These are phyloP conservation scores for Neoscelio sp. DNA, from an alignment of 2,888 invertebrate genomes.

Conservation along the genomic window DNA sequence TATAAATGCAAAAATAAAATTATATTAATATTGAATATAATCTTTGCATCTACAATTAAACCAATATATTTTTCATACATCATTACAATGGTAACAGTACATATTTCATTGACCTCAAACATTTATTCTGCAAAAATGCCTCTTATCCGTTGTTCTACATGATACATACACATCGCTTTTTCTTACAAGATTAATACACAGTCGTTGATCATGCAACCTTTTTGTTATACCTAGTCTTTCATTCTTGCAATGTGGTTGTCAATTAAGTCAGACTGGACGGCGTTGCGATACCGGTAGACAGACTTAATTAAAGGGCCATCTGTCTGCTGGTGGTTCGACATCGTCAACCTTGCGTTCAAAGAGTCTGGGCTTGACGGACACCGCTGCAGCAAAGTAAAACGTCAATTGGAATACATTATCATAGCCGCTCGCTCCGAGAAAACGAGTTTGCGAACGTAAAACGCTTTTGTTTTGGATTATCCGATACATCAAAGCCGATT, in stretches of 20 bases:
- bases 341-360: conserved; percentile 59
- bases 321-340: conserved; percentile 55
- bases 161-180: conserved; percentile 17
- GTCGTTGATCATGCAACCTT: conserved; percentile 40
- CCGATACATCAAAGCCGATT: conserved; percentile 46
- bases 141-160: conserved; percentile 7
- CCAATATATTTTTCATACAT: no score
- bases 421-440: conserved; percentile 31
- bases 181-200: conserved; percentile 52
- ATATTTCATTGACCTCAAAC: no score
- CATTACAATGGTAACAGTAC: no score
- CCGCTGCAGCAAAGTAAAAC: conserved; percentile 63
- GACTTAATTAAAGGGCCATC: conserved; percentile 63
- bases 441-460: conserved; percentile 39
- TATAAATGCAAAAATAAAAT: no score
- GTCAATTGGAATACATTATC: conserved; percentile 73
- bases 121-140: no score
- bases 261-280: conserved; percentile 44
- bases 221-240: conserved; percentile 45
- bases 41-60: no score
- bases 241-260: conserved; percentile 55
- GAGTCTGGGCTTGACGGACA: conserved; percentile 51
- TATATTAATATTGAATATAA: no score
- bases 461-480: conserved; percentile 56
- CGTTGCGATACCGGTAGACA: conserved; percentile 42